Evolutionary conservation across 1,140 invertebrate species (phyloP).

Genomic region (Eueides isabella): DNA sequence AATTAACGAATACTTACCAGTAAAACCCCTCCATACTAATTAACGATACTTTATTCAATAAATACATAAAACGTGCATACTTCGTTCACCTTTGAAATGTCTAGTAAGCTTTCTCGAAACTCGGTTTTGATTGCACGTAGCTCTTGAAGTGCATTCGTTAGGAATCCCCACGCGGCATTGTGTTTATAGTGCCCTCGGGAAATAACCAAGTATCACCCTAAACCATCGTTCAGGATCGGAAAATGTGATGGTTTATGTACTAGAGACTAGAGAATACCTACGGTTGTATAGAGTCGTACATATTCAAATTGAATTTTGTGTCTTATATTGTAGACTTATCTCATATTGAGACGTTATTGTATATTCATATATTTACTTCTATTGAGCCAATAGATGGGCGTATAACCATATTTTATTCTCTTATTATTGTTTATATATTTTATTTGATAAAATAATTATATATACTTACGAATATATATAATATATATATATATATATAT

Average conservation of each 20-base stretch:
- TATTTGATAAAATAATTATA: too few species aligned
- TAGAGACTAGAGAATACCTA: background rate
- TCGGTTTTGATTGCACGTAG: constrained; percentile 34
- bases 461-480: too few species aligned
- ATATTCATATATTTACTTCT: background rate
- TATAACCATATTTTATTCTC: too few species aligned
- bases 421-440: background rate
- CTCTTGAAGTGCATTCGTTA: constrained; percentile 45
- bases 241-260: constrained; percentile 23
- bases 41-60: constrained; percentile 7
- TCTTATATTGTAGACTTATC: too few species aligned
- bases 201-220: constrained; percentile 52
- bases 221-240: constrained; percentile 29
- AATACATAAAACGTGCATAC: constrained; percentile 5
- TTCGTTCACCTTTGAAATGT: constrained; percentile 15
- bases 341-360: too few species aligned
- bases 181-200: constrained; percentile 62
- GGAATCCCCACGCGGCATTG: constrained; percentile 35
- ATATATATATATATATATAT: too few species aligned
- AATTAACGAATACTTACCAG: background rate
- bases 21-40: background rate
- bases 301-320: constrained; percentile 1
- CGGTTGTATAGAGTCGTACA: background rate
- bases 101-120: constrained; percentile 27
- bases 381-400: too few species aligned